These are phyloP conservation scores for Stenodera caucasica DNA, from an alignment of 2,888 invertebrate genomes.

Conservation along the genomic window DNA sequence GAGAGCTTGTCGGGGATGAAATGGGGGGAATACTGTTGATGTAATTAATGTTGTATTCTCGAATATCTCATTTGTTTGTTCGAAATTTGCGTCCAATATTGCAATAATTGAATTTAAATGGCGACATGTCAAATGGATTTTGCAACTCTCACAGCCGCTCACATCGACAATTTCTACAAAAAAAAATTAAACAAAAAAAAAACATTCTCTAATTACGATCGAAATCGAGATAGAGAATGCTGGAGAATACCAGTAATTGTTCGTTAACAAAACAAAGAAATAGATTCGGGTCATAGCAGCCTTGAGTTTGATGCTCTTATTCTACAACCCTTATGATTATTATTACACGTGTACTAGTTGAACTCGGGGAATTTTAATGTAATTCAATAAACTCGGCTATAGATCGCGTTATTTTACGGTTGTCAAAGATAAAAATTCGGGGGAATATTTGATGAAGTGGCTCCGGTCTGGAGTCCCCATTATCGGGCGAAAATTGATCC, in stretches of 20 bases:
- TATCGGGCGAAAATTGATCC: too few species aligned
- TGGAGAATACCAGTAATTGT: too few species aligned
- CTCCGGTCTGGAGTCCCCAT: too few species aligned
- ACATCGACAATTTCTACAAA: slow-evolving; percentile 69
- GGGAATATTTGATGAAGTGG: not conserved
- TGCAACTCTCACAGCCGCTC: slow-evolving; percentile 63
- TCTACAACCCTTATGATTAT: not conserved
- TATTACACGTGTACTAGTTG: not conserved
- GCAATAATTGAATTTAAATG: slow-evolving; percentile 66
- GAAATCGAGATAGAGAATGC: too few species aligned
- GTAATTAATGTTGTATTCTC: slow-evolving; percentile 28
- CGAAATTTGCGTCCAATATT: slow-evolving; percentile 66
- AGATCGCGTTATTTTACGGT: not conserved
- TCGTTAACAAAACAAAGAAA: not conserved
- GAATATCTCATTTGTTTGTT: slow-evolving; percentile 43
- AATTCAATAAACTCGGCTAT: not conserved
- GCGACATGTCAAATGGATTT: slow-evolving; percentile 65
- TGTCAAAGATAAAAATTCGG: not conserved
- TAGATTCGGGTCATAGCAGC: not conserved
- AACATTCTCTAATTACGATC: too few species aligned
- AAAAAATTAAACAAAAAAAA: slow-evolving; percentile 6
- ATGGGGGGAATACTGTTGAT: slow-evolving; percentile 36
- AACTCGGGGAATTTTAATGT: not conserved
- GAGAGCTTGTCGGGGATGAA: slow-evolving; percentile 46
- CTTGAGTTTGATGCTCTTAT: not conserved